Evolutionary conservation across 2,888 invertebrate genomes (phyloP).

Genomic region (Maniola hyperantus): DNA sequence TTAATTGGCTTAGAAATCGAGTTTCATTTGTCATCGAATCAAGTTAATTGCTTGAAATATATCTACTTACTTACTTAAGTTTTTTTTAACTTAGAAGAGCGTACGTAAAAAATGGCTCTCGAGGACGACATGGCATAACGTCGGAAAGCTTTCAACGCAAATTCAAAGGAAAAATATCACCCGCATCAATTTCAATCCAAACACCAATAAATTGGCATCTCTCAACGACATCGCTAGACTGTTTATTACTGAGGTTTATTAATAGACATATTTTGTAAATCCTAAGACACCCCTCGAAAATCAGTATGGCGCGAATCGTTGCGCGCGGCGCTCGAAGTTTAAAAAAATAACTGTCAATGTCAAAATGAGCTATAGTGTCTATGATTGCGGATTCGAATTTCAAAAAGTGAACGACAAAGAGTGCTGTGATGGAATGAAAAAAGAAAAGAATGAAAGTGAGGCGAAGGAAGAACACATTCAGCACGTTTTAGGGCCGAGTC

Average conservation of each 20-base stretch:
- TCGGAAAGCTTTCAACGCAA: constrained; percentile 74
- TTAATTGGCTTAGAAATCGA: background rate
- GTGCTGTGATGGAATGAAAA: constrained; percentile 64
- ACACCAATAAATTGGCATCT: constrained; percentile 81
- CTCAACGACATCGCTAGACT: constrained; percentile 65
- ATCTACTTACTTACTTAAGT: background rate
- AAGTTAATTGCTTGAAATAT: constrained; percentile 10
- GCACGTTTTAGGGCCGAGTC: constrained; percentile 80
- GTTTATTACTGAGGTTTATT: constrained; percentile 72
- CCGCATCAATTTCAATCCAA: constrained; percentile 81
- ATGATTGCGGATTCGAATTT: constrained; percentile 57
- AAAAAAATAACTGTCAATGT: constrained; percentile 36
- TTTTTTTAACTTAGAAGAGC: constrained; percentile 17
- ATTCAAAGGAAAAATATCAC: constrained; percentile 77
- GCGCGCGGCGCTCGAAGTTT: constrained; percentile 62
- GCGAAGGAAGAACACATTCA: constrained; percentile 70
- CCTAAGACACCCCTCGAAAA: constrained; percentile 70
- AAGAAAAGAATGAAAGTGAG: constrained; percentile 56
- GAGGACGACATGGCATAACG: constrained; percentile 66
- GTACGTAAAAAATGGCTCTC: constrained; percentile 65
- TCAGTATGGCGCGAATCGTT: constrained; percentile 69
- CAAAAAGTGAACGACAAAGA: constrained; percentile 51
- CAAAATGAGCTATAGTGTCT: constrained; percentile 66
- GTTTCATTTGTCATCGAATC: background rate
- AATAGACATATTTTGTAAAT: constrained; percentile 72